phyloP scores from a whole-genome alignment of 2,797 vertebrate species.

The Eurystomus glaucurus region DNA sequence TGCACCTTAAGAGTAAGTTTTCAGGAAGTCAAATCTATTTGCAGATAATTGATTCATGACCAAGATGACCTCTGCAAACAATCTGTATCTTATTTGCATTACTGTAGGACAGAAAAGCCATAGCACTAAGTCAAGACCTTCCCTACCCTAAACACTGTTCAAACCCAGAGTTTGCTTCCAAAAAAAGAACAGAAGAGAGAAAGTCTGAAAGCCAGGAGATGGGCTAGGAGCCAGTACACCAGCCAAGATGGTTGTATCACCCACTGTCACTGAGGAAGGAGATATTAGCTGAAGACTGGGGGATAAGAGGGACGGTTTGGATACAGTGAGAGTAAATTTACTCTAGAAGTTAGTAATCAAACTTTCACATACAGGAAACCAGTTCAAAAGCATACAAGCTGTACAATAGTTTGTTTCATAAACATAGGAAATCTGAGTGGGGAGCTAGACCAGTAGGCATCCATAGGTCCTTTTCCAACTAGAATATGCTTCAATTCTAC shows the following conservation, averaged over 20 bases:
- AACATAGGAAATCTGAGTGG: not conserved
- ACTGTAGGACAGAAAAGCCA: not conserved
- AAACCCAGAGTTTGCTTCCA: not conserved
- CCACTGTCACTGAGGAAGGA: not conserved
- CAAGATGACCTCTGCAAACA: not conserved
- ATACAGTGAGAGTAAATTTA: not conserved
- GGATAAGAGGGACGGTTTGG: not conserved
- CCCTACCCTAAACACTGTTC: not conserved
- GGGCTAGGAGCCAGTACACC: fast-evolving
- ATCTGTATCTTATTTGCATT: not conserved
- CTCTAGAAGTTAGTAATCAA: not conserved
- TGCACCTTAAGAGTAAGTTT: not conserved
- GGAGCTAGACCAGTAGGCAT: not conserved
- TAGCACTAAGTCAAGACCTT: not conserved
- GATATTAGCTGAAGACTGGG: not conserved
- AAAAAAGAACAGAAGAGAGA: not conserved
- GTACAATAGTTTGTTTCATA: not conserved
- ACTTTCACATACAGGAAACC: not conserved
- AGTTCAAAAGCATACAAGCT: not conserved
- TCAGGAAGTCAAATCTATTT: not conserved
- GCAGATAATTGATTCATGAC: not conserved
- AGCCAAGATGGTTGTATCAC: not conserved
- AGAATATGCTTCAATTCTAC: not conserved
- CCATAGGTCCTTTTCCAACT: not conserved
- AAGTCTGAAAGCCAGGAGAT: not conserved